Conservation (phyloP, 2,888 invertebrate genomes). For the Nephrocerus scutellatus region DNA sequence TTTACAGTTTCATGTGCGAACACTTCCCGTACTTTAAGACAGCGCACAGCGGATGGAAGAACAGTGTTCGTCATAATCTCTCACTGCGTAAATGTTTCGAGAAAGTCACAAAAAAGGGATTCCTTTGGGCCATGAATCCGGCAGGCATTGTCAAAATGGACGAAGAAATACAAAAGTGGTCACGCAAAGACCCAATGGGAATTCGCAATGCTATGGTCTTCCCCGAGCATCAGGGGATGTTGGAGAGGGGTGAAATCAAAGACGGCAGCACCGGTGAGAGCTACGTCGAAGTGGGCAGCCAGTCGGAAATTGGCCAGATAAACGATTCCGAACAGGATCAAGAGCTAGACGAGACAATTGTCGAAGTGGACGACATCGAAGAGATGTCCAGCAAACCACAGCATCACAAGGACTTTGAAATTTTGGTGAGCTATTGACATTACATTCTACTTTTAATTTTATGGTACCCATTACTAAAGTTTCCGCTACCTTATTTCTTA, state of each 20-base stretch:
- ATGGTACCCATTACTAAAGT: too few relatives aligned
- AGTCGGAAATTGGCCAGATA: conserved; percentile 48
- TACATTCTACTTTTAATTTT: too few relatives aligned
- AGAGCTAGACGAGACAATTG: conserved; percentile 51
- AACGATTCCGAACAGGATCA: conserved; percentile 54
- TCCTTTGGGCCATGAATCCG: conserved; percentile 96
- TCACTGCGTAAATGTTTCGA: conserved; percentile 98
- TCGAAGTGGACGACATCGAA: conserved; percentile 50
- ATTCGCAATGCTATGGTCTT: conserved; percentile 90
- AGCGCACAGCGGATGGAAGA: conserved; percentile 98
- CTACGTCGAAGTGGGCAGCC: conserved; percentile 52
- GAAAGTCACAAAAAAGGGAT: conserved; percentile 91
- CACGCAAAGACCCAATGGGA: conserved; percentile 86
- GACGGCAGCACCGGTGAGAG: conserved; percentile 60
- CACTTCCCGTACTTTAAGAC: conserved; percentile 99
- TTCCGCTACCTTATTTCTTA: conserved; percentile 22
- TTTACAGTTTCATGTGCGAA: conserved; percentile 97
- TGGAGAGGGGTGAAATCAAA: conserved; percentile 85
- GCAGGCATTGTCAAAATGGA: conserved; percentile 94
- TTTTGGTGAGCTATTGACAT: conserved; percentile 53
- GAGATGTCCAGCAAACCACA: conserved; percentile 30
- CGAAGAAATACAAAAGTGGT: conserved; percentile 96
- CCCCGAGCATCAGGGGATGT: conserved; percentile 76
- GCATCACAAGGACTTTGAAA: conserved; percentile 53
- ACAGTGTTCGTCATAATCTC: conserved; percentile 94